A percentile compares a stretch with the other conserved stretches of the same genome.
Conservation (phyloP, 2,888 invertebrate genomes). For the Ophion costatus region DNA sequence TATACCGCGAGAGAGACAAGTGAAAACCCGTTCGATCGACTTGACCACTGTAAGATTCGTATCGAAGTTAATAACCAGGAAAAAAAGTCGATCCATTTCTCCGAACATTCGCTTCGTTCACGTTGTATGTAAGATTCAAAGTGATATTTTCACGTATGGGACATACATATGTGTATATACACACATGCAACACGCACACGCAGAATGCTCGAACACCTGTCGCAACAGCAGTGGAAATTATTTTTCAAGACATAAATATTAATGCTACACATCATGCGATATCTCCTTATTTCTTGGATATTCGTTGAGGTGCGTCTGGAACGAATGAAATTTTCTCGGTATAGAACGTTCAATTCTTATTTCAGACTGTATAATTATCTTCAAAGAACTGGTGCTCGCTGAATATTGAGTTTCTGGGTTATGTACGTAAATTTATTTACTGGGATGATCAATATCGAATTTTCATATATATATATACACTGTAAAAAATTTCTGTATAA, state of each 20-base stretch:
- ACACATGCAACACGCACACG: neutral
- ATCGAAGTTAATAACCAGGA: neutral
- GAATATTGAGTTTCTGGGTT: neutral
- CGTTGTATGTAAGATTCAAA: neutral
- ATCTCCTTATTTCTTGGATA: conserved; percentile 32
- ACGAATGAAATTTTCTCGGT: neutral
- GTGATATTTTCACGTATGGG: neutral
- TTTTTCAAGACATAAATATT: conserved; percentile 48
- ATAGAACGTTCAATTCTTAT: neutral
- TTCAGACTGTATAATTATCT: neutral
- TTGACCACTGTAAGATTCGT: conserved; percentile 9
- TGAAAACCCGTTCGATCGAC: conserved; percentile 20
- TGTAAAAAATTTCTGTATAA: too few relatives aligned
- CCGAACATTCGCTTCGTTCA: conserved; percentile 33
- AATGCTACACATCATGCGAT: conserved; percentile 14
- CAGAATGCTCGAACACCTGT: conserved; percentile 47
- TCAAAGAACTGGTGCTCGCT: neutral
- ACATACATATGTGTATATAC: neutral
- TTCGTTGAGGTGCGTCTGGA: conserved; percentile 25
- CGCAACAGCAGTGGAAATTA: conserved; percentile 57
- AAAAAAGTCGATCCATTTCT: conserved; percentile 9
- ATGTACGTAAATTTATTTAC: neutral
- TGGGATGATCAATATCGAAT: too few relatives aligned
- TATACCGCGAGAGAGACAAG: neutral
- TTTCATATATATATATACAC: too few relatives aligned